phyloP scores from a whole-genome alignment of 2,888 invertebrate genomes.

The Platycnemis pennipes region DNA sequence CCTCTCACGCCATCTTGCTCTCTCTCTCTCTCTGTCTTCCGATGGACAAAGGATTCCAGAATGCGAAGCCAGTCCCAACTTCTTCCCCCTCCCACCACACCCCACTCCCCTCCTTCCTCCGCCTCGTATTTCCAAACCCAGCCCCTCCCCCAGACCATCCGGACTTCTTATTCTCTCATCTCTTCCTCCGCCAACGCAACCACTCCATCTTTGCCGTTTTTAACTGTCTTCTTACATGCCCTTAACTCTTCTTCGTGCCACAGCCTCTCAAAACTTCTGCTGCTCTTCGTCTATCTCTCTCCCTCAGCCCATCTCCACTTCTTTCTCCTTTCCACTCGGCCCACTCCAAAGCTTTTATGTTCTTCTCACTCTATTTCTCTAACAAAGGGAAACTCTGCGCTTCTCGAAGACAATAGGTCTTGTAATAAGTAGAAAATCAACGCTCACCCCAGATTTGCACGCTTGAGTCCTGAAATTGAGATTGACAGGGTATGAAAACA shows the following conservation, averaged over 20 bases:
- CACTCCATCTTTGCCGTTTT: constrained; percentile 35
- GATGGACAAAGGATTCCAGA: constrained; percentile 45
- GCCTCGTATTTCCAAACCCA: background rate
- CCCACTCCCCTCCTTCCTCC: background rate
- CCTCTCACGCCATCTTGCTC: constrained; percentile 46
- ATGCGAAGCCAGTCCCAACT: constrained; percentile 14
- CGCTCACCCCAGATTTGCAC: too few species aligned
- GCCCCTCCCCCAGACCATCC: background rate
- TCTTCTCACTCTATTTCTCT: too few species aligned
- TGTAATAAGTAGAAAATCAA: too few species aligned
- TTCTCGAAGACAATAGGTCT: too few species aligned
- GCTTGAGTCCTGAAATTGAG: too few species aligned
- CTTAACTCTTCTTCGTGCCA: background rate
- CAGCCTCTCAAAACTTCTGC: background rate
- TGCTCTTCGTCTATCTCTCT: background rate
- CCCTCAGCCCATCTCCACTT: background rate
- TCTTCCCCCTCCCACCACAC: background rate
- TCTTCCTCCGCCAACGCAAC: background rate
- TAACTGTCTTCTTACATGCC: constrained; percentile 19
- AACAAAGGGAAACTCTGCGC: too few species aligned
- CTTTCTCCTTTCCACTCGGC: too few species aligned
- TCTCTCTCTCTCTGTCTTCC: too few species aligned
- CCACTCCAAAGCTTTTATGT: too few species aligned
- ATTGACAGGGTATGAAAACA: too few species aligned
- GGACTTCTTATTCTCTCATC: background rate